A percentile compares a stretch with the other conserved stretches of the same genome.
phyloP scores from a whole-genome alignment of 2,797 vertebrate species.

The Sphenopsis melanotis region DNA sequence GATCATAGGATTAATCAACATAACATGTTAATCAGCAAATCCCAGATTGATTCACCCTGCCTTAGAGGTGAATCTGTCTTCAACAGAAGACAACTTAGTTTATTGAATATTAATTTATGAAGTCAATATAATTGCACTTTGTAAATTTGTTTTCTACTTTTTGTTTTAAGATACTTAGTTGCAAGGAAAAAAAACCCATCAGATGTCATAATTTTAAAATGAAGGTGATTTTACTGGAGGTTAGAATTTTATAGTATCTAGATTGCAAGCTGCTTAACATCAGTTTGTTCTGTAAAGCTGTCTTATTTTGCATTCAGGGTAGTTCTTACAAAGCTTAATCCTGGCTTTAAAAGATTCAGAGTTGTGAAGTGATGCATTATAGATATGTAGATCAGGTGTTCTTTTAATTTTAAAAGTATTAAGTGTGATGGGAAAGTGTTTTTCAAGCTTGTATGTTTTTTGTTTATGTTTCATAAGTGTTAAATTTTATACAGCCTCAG shows the following conservation, averaged over 20 bases:
- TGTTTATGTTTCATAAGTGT: background rate
- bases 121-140: conserved; percentile 19
- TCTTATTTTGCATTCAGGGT: conserved; percentile 32
- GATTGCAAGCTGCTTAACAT: conserved; percentile 2
- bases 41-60: background rate
- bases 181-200: background rate
- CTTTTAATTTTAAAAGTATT: conserved; percentile 56
- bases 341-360: conserved; percentile 49
- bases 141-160: conserved; percentile 29
- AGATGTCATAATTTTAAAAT: background rate
- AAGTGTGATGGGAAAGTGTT: background rate
- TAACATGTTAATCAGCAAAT: conserved; percentile 48
- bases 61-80: conserved; percentile 1
- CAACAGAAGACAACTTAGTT: conserved; percentile 27
- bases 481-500: background rate
- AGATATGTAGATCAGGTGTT: background rate
- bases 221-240: conserved; percentile 3
- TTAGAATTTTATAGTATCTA: background rate
- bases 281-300: conserved; percentile 19
- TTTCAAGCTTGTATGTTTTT: conserved; percentile 3
- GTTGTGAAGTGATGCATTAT: conserved; percentile 36
- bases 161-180: background rate
- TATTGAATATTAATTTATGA: conserved; percentile 48
- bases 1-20: conserved; percentile 63
- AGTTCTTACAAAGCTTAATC: conserved; percentile 45